Evolutionary conservation across 30 jellyfish, hydroid and myxozoan genomes (phyloP).

Genomic region (Hydra vulgaris): DNA sequence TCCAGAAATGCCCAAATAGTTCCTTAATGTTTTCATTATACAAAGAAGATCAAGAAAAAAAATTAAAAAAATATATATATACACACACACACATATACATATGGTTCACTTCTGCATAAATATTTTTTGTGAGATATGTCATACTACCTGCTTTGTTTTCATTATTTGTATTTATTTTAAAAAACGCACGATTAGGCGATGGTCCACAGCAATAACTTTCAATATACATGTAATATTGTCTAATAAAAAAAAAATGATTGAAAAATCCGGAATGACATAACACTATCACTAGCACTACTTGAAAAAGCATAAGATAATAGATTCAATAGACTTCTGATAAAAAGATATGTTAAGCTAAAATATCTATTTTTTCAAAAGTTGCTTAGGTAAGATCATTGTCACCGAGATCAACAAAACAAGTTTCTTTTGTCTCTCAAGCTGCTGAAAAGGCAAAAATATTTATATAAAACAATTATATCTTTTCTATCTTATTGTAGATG

Average conservation of each 20-base stretch:
- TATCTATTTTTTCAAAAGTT: neutral
- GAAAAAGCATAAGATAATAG: neutral
- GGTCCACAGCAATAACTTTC: neutral
- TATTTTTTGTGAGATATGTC: neutral
- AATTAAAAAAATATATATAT: too few relatives aligned
- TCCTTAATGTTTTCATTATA: neutral
- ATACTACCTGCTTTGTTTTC: neutral
- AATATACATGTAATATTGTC: neutral
- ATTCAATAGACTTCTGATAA: neutral
- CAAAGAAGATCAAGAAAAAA: neutral
- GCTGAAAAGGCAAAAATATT: neutral
- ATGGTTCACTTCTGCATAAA: neutral
- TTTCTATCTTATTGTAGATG: neutral
- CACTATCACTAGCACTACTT: neutral
- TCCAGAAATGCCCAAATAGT: too few relatives aligned
- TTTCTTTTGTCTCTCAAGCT: neutral
- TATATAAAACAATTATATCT: neutral
- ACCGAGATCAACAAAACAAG: neutral
- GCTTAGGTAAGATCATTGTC: neutral
- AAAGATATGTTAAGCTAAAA: neutral
- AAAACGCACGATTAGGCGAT: neutral
- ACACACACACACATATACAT: too few relatives aligned
- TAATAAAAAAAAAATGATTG: neutral
- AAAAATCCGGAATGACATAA: neutral
- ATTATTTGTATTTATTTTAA: too few relatives aligned